phyloP scores from a whole-genome alignment of 1,140 invertebrate genomes.

The Trichonephila clavipes region DNA sequence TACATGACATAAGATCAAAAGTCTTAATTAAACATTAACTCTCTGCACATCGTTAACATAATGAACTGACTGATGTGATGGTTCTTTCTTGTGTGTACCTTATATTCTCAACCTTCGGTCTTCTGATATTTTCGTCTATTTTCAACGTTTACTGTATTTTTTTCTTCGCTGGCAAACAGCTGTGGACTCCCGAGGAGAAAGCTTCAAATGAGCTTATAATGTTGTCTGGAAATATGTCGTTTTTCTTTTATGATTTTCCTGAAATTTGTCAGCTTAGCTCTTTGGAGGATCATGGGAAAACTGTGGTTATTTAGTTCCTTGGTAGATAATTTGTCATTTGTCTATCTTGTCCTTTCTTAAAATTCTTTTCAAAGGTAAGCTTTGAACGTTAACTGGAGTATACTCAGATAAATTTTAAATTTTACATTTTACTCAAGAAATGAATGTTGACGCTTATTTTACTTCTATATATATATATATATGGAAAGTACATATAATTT shows the following conservation, averaged over 20 bases:
- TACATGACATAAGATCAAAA: too few species aligned
- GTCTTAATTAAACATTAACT: too few species aligned
- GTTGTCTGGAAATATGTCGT: conserved; percentile 16
- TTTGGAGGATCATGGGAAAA: background rate
- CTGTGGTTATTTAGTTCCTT: background rate
- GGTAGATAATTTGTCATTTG: background rate
- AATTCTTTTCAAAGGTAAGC: background rate
- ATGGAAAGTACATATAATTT: too few species aligned
- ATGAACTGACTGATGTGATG: too few species aligned
- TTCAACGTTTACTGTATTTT: conserved; percentile 9
- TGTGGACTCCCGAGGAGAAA: background rate
- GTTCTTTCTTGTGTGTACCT: too few species aligned
- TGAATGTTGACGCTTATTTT: too few species aligned
- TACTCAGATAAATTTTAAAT: background rate
- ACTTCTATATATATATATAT: too few species aligned
- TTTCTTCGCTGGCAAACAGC: conserved; percentile 15
- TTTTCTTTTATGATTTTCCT: conserved; percentile 20
- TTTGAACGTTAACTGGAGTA: background rate
- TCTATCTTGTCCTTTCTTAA: background rate
- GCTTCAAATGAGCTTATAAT: conserved; percentile 56
- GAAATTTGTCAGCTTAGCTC: conserved; percentile 19
- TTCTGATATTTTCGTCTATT: background rate
- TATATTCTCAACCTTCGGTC: background rate
- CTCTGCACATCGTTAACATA: too few species aligned
- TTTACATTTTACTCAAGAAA: too few species aligned